Base-by-base conservation (phyloP, 2,113 vertebrate species). In the Tragelaphus strepsiceros region DNA sequence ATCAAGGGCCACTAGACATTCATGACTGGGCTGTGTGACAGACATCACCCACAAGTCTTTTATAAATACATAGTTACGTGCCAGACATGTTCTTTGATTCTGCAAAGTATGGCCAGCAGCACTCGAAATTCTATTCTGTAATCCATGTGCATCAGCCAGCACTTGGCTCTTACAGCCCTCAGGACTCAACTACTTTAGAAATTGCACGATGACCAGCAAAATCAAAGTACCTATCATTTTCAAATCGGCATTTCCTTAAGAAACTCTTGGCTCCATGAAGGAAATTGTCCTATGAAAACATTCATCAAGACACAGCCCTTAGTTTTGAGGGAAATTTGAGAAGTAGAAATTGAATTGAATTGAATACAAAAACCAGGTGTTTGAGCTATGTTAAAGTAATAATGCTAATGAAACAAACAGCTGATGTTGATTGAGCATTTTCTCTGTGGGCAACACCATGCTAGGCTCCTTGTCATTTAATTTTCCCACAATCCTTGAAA, bases 211-310 rank as follows among this genome's bases (percentile, higher is more conserved):
- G 61, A 85, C 51, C 78, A 82, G 91, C 77, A 22, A 94, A 91
- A 86, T 62, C 54, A 43, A 91, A 93, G 22, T 39, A 24, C 39
- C n/a, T 83, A 4, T 35, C 12, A 6, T 43, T 94, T 95, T 71
- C 35, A 83, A 94, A 88, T 24, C 92, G 53, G 8, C 14, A 84
- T 97, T 93, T 77, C n/a, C 43, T 96, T 89, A 64, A 92, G 80
- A 32, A 78, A 24, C 35, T 46, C 32, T 90, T 92, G 88, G 30
- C 16, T 88, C 16, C 53, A 19, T 81, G 93, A 71, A 78, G 51
- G 77, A 26, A 30, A 62, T 88, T 62, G 35, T 90, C 19, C 12
- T 30, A 14, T 88, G 56, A 91, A 93, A 86, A 77, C 81, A 30
- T 71, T 32, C 9, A 89, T 49, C 16, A 86, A 43, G 22, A 78